These are phyloP conservation scores for Tragulus kanchil DNA, from an alignment of 2,113 vertebrate species.

Conservation along the genomic window DNA sequence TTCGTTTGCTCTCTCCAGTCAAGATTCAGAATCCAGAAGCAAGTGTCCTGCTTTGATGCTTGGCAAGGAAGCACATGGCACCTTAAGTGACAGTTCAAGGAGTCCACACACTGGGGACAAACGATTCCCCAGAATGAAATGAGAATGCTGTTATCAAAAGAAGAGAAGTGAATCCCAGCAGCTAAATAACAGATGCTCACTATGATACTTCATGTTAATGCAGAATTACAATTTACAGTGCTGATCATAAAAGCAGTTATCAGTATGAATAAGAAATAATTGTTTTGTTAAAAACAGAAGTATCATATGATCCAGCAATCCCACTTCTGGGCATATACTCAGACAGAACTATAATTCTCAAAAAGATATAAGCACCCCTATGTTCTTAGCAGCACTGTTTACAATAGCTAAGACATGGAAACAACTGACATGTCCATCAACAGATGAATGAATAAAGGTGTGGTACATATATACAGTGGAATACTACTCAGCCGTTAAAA, in stretches of 20 bases:
- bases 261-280: background rate
- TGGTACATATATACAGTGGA: background rate
- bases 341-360: background rate
- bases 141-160: background rate
- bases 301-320: background rate
- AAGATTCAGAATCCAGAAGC: background rate
- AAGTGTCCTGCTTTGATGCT: background rate
- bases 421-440: background rate
- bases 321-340: background rate
- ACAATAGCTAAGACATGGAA: background rate
- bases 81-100: background rate
- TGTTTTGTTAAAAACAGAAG: background rate
- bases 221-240: slow-evolving; percentile 8
- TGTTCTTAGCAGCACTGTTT: background rate
- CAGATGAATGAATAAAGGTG: background rate
- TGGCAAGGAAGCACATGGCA: background rate
- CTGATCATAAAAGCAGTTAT: background rate
- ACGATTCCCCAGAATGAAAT: background rate
- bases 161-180: background rate
- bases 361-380: background rate
- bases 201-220: background rate
- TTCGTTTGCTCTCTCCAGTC: background rate
- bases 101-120: background rate
- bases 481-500: background rate
- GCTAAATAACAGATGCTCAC: background rate